Conservation (phyloP, 2,797 vertebrate species). For the Liparis tanakae region DNA sequence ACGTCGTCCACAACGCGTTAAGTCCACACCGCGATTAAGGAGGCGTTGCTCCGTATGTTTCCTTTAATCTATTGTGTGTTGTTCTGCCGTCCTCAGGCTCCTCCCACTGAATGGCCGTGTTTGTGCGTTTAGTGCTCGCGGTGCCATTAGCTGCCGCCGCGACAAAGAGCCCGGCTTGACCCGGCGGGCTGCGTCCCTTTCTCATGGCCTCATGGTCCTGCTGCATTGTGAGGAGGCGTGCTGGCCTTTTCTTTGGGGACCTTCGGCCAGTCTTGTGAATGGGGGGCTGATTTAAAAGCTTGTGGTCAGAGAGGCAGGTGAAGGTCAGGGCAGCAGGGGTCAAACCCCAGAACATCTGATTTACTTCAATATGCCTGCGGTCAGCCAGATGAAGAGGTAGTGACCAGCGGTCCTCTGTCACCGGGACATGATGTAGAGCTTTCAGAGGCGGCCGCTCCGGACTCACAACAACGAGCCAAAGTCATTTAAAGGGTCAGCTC, state of each 20-base stretch:
- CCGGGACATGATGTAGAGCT: slow-evolving; percentile 26
- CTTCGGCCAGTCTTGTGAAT: slow-evolving; percentile 69
- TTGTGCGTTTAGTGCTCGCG: slow-evolving; percentile 60
- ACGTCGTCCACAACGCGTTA: slow-evolving; percentile 36
- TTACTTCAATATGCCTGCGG: slow-evolving; percentile 69
- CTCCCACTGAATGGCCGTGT: slow-evolving; percentile 56
- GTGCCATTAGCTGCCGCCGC: slow-evolving; percentile 57
- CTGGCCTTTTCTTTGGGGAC: slow-evolving; percentile 62
- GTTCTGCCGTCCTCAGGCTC: slow-evolving; percentile 54
- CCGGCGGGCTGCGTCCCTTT: slow-evolving; percentile 70
- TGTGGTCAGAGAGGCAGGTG: slow-evolving; percentile 78
- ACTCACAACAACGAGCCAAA: background rate
- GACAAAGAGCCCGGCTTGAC: slow-evolving; percentile 71
- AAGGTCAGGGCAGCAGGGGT: slow-evolving; percentile 81
- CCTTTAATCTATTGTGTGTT: slow-evolving; percentile 58
- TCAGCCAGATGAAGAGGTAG: slow-evolving; percentile 62
- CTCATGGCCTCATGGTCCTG: slow-evolving; percentile 61
- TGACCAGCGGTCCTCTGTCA: slow-evolving; percentile 56
- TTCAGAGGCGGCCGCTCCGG: slow-evolving; percentile 24
- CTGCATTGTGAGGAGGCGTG: slow-evolving; percentile 52
- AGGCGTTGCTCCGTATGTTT: slow-evolving; percentile 47
- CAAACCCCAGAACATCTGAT: slow-evolving; percentile 76
- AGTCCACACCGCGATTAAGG: slow-evolving; percentile 47
- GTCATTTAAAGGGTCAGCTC: slow-evolving; percentile 20
- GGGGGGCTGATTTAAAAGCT: slow-evolving; percentile 75